Conservation (phyloP, 2,113 vertebrate species). For the Dasyurus viverrinus region DNA sequence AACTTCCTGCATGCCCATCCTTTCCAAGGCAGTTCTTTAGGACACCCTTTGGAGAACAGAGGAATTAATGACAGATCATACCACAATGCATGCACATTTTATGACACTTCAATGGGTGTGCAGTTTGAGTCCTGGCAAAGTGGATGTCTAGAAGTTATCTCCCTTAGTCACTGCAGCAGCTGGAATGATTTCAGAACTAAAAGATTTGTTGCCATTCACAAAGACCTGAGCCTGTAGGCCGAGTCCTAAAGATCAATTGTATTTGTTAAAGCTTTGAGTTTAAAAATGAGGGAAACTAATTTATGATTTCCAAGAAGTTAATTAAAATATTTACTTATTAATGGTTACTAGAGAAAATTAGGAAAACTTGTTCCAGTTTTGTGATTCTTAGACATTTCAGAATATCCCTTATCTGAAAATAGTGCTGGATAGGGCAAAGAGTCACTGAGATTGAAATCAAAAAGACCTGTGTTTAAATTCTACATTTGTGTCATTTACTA, state of each 20-base stretch:
- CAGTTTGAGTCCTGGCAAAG: not conserved
- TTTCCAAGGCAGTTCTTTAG: not conserved
- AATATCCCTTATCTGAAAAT: not conserved
- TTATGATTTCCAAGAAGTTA: constrained; percentile 70
- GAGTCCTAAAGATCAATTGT: not conserved
- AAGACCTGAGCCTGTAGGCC: not conserved
- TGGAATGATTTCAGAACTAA: not conserved
- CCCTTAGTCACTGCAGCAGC: not conserved
- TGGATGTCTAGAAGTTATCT: not conserved
- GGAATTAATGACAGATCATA: not conserved
- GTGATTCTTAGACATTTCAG: constrained; percentile 55
- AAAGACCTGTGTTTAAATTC: not conserved
- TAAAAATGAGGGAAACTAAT: not conserved
- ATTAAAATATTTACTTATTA: constrained; percentile 77
- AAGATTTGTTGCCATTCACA: not conserved
- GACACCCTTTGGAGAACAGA: not conserved
- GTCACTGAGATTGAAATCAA: not conserved
- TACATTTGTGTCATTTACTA: not conserved
- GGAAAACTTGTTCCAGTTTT: constrained; percentile 62
- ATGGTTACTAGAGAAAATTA: constrained; percentile 69
- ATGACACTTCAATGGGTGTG: not conserved
- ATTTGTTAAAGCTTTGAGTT: not conserved
- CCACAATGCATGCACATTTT: not conserved
- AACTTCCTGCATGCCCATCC: not conserved
- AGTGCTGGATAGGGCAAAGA: not conserved